Base-by-base conservation (phyloP, 2,113 vertebrate genomes). In the Vimba vimba region DNA sequence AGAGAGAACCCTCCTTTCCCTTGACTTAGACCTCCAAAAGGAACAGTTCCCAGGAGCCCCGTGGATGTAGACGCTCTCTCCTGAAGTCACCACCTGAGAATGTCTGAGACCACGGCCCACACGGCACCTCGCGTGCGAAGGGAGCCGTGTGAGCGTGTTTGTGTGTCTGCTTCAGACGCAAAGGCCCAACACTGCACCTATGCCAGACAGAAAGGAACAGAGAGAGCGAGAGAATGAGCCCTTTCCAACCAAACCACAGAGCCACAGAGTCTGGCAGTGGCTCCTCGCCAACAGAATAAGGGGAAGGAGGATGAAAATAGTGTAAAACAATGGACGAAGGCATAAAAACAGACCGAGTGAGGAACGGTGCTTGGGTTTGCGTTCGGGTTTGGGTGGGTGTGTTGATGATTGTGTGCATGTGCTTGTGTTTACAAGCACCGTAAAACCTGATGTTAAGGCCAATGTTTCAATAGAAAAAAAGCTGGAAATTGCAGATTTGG, bases 21-120 rank as follows among this genome's bases (percentile, higher is more conserved):
- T 77, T 17, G 0, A 52, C 79, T 27, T 23, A 73, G 19, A 86
- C 86, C 82, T 86, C 69, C 55, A 62, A 36, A 66, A 86, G 86
- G 86, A 91, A 91, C 81, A 13, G 45, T 64, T 89, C 87, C 87
- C 64, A 43, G 19, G 62, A 68, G 86, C 71, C 81, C 68, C 2
- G 12, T 0, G 68, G 68, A 83, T 59, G 82, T 73, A 73, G 82
- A 73, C 82, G 23, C 11, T 25, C 45, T 33, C 81, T 68, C 60
- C 88, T 92, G 89, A 92, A 90, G 89, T 90, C 92, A 91, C 87
- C 87, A 90, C 87, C 89, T 90, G 90, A 91, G 91, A 91, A 91
- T 90, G 91, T 79, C 64, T 78, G 82, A 82, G 86, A 85, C 83
- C 77, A 2, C 36, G 78, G 85, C 85, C 78, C 64, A 4, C 23